Evolutionary conservation across 2,113 vertebrate species (phyloP).

Genomic region (Prionailurus viverrinus): DNA sequence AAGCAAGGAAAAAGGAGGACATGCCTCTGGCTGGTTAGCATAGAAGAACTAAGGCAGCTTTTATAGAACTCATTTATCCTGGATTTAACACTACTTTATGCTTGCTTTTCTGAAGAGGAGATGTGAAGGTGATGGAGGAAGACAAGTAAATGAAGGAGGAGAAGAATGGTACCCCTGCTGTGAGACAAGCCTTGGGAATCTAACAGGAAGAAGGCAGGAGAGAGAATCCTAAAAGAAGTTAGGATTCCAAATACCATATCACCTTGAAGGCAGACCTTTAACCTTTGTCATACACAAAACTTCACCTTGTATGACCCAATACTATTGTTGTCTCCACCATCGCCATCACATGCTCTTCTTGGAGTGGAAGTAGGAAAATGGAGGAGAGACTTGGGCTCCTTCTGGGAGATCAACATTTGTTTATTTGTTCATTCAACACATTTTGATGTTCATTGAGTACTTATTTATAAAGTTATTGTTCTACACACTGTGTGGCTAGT

Average conservation of each 20-base stretch:
- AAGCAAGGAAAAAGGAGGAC: background rate
- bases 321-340: background rate
- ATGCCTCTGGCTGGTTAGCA: background rate
- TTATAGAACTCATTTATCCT: background rate
- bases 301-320: background rate
- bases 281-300: background rate
- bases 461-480: background rate
- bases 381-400: background rate
- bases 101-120: background rate
- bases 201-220: background rate
- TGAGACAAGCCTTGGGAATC: background rate
- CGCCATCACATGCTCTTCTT: background rate
- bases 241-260: background rate
- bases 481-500: background rate
- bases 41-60: background rate
- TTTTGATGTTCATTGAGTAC: background rate
- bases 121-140: background rate
- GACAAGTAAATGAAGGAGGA: background rate
- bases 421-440: constrained; percentile 18
- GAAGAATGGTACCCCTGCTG: background rate
- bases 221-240: background rate
- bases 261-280: background rate
- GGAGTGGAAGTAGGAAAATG: background rate
- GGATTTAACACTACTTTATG: background rate
- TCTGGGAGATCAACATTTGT: background rate